Conservation (phyloP, 2,888 invertebrate genomes). For the Lumbricus terrestris region DNA sequence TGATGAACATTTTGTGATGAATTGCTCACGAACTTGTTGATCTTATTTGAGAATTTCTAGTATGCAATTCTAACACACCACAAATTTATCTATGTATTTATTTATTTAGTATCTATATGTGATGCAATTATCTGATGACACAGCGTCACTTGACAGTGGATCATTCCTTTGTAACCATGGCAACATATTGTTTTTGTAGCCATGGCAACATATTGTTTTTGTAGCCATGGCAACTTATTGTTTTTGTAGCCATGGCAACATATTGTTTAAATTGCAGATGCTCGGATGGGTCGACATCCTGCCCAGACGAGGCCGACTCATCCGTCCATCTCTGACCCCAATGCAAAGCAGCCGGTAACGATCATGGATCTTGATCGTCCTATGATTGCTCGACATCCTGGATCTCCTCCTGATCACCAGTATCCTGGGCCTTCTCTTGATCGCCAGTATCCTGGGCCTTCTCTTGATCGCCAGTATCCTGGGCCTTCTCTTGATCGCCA, state of each 20-base stretch:
- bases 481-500: too few relatives aligned
- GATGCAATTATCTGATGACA: not conserved
- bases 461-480: not conserved
- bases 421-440: too few relatives aligned
- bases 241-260: not conserved
- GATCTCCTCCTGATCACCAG: not conserved
- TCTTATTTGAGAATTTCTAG: not conserved
- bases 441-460: not conserved
- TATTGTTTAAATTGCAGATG: not conserved
- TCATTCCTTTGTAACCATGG: too few relatives aligned
- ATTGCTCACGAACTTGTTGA: not conserved
- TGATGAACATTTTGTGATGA: not conserved
- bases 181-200: too few relatives aligned
- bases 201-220: not conserved
- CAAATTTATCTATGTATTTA: not conserved
- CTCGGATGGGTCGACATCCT: not conserved
- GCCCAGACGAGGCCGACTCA: not conserved
- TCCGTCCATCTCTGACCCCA: not conserved
- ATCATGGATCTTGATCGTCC: conserved; percentile 7
- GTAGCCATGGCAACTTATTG: too few relatives aligned
- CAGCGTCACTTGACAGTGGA: not conserved
- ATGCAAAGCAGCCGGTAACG: not conserved
- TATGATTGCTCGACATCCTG: not conserved
- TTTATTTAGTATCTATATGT: not conserved
- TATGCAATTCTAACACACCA: not conserved